Evolutionary conservation across 2,113 vertebrate species (phyloP).

Genomic region (Microcebus jonahi): DNA sequence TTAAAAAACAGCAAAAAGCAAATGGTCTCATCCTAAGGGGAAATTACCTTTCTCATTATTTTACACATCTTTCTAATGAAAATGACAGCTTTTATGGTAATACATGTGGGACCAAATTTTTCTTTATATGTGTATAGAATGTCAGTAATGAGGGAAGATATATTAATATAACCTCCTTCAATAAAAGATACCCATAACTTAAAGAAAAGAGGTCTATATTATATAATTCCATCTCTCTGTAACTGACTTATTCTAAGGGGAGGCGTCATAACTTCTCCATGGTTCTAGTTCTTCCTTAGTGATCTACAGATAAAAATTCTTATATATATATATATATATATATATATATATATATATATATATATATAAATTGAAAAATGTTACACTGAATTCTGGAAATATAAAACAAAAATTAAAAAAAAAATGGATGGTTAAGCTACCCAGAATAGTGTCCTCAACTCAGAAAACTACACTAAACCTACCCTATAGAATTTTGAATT

Average conservation of each 20-base stretch:
- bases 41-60: background rate
- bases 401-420: background rate
- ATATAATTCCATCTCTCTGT: background rate
- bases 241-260: background rate
- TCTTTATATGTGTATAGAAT: background rate
- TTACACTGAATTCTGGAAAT: background rate
- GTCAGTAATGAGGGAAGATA: conserved; percentile 29
- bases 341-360: too few relatives aligned
- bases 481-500: background rate
- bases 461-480: background rate
- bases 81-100: conserved; percentile 62
- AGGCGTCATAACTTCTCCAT: background rate
- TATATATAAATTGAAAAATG: background rate
- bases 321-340: background rate
- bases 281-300: background rate
- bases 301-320: background rate
- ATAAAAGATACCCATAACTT: background rate
- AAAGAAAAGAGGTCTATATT: background rate
- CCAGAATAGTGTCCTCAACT: background rate
- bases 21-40: background rate
- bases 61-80: conserved; percentile 22
- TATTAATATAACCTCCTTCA: background rate
- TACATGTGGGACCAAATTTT: conserved; percentile 52
- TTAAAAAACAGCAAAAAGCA: background rate
- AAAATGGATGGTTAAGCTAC: background rate